Evolutionary conservation across 2,113 vertebrate genomes (phyloP).

Genomic region (Amphiprion percula): DNA sequence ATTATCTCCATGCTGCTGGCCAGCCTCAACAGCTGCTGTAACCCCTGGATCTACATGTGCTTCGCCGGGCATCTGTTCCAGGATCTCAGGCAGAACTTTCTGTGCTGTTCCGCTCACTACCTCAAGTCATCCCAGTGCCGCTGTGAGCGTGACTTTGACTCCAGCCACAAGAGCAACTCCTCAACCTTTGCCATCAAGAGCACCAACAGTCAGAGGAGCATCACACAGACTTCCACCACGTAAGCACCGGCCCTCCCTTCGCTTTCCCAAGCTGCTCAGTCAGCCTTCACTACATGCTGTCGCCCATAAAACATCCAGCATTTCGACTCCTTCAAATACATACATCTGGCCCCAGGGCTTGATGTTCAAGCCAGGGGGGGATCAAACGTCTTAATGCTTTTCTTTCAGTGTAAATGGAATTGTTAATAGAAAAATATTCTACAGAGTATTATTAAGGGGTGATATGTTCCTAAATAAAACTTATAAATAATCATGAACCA

Average conservation of each 20-base stretch:
- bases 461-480: constrained; percentile 3
- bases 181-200: constrained; percentile 93
- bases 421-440: constrained; percentile 21
- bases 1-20: constrained; percentile 97
- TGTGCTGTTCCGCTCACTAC: constrained; percentile 88
- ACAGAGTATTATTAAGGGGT: constrained; percentile 10
- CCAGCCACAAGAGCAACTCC: constrained; percentile 93
- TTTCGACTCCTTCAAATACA: constrained; percentile 26
- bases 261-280: neutral
- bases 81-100: constrained; percentile 89
- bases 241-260: constrained; percentile 53
- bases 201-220: constrained; percentile 90
- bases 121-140: constrained; percentile 84
- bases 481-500: constrained; percentile 2
- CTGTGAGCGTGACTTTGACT: constrained; percentile 86
- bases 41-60: constrained; percentile 99
- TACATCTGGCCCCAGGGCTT: constrained; percentile 18
- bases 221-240: constrained; percentile 82
- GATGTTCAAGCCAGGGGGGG: neutral
- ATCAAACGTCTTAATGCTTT: neutral
- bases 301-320: constrained; percentile 18
- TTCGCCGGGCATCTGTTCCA: constrained; percentile 97
- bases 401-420: constrained; percentile 16
- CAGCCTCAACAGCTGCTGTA: constrained; percentile 99
- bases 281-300: neutral